Conservation (phyloP, 2,888 invertebrate species). For the Drosophila differens region DNA sequence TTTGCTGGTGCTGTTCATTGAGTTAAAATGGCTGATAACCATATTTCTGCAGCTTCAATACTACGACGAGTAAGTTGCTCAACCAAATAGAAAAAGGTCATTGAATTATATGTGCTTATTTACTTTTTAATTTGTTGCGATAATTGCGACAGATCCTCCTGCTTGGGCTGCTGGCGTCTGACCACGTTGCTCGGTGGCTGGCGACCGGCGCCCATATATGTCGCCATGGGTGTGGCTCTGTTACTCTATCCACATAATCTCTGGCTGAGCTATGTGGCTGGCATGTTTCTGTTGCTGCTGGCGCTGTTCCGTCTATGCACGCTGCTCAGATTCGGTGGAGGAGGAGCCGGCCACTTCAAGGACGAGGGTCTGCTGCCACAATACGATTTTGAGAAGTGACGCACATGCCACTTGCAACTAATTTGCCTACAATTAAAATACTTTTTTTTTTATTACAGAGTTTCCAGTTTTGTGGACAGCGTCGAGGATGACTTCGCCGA, state of each 20-base stretch:
- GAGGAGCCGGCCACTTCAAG: constrained; percentile 62
- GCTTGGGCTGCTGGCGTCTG: constrained; percentile 81
- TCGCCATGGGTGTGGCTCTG: constrained; percentile 81
- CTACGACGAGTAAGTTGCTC: constrained; percentile 80
- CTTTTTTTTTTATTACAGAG: constrained; percentile 67
- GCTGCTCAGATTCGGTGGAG: constrained; percentile 74
- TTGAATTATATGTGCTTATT: constrained; percentile 35
- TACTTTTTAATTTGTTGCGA: constrained; percentile 70
- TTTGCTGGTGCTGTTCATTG: constrained; percentile 87
- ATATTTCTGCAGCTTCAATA: constrained; percentile 87
- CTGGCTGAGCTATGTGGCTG: constrained; percentile 86
- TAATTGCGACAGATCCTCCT: constrained; percentile 69
- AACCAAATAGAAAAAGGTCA: constrained; percentile 11
- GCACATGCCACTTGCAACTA: constrained; percentile 26
- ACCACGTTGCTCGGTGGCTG: constrained; percentile 80
- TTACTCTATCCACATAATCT: constrained; percentile 85
- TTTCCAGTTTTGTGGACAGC: constrained; percentile 82
- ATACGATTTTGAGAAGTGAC: constrained; percentile 84
- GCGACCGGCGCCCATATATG: constrained; percentile 83
- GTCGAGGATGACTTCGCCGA: constrained; percentile 83
- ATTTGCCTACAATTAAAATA: constrained; percentile 29
- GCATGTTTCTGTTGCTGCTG: constrained; percentile 85
- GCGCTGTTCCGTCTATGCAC: constrained; percentile 85
- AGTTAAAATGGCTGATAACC: constrained; percentile 89
- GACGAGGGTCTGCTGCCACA: constrained; percentile 84